Evolutionary conservation across 1,140 invertebrate species (phyloP).

Genomic region (Phthorimaea operculella): DNA sequence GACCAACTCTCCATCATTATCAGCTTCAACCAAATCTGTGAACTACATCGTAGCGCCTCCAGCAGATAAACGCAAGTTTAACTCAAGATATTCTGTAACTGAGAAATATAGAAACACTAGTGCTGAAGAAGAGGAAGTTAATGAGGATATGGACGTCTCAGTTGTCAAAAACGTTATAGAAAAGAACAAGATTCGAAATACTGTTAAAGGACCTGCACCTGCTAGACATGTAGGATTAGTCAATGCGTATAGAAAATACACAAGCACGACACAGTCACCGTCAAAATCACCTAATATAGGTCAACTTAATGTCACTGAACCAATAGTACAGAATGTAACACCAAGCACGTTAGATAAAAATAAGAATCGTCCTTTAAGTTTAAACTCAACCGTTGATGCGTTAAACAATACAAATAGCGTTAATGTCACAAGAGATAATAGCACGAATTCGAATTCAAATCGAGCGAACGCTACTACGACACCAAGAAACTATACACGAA

Average conservation of each 20-base stretch:
- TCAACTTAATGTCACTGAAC: conserved; percentile 41
- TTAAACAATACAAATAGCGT: conserved; percentile 16
- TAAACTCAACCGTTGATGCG: conserved; percentile 21
- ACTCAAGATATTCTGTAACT: conserved; percentile 60
- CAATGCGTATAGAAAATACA: conserved; percentile 61
- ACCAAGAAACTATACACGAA: conserved; percentile 46
- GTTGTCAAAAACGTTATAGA: conserved; percentile 67
- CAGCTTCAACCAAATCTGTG: conserved; percentile 66
- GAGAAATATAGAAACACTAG: conserved; percentile 60
- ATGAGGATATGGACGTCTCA: conserved; percentile 67
- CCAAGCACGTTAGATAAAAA: conserved; percentile 28
- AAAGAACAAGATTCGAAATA: conserved; percentile 66
- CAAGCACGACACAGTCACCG: conserved; percentile 42
- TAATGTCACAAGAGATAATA: conserved; percentile 24
- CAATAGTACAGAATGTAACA: conserved; percentile 35
- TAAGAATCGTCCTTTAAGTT: conserved; percentile 23
- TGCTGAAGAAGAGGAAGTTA: conserved; percentile 62
- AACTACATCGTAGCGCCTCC: conserved; percentile 60
- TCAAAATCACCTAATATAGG: conserved; percentile 30
- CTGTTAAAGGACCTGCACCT: conserved; percentile 59
- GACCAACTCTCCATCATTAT: conserved; percentile 53
- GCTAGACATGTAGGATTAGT: conserved; percentile 55
- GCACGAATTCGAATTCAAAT: conserved; percentile 15
- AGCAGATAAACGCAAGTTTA: conserved; percentile 66
- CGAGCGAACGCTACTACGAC: conserved; percentile 28